A percentile compares a stretch with the other conserved stretches of the same genome.
These are phyloP conservation scores for Serrognathus titanus DNA, from an alignment of 2,888 invertebrate genomes.

Conservation along the genomic window DNA sequence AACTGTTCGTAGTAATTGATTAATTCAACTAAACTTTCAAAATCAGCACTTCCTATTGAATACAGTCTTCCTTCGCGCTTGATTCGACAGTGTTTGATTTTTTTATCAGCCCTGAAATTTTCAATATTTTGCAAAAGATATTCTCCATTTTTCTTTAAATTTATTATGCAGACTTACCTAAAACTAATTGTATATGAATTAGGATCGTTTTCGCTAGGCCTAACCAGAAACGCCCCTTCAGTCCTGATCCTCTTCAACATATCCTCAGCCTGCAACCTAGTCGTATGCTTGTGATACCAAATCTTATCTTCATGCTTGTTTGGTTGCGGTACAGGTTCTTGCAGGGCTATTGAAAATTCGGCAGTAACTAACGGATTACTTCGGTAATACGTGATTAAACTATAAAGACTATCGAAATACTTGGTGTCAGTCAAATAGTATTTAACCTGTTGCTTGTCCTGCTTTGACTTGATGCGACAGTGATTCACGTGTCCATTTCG, in stretches of 20 bases:
- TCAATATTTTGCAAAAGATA: neutral
- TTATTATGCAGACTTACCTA: slow-evolving; percentile 54
- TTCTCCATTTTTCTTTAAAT: neutral
- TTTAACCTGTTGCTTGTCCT: slow-evolving; percentile 73
- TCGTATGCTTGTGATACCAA: slow-evolving; percentile 86
- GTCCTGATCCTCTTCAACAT: slow-evolving; percentile 76
- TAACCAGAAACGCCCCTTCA: slow-evolving; percentile 92
- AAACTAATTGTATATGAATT: slow-evolving; percentile 93
- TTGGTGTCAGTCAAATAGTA: slow-evolving; percentile 87
- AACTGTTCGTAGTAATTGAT: slow-evolving; percentile 88
- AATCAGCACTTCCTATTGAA: slow-evolving; percentile 86
- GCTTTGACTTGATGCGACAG: slow-evolving; percentile 85
- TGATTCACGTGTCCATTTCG: slow-evolving; percentile 85
- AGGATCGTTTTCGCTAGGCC: slow-evolving; percentile 83
- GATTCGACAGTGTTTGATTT: slow-evolving; percentile 96
- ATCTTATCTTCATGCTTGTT: slow-evolving; percentile 85
- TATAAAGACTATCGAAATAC: slow-evolving; percentile 89
- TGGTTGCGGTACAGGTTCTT: slow-evolving; percentile 91
- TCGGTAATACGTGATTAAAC: slow-evolving; percentile 86
- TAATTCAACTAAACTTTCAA: slow-evolving; percentile 93
- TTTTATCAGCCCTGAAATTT: slow-evolving; percentile 74
- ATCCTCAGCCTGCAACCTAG: slow-evolving; percentile 82
- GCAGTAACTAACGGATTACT: slow-evolving; percentile 81
- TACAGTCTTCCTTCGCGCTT: slow-evolving; percentile 89
- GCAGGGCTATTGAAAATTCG: slow-evolving; percentile 83